Base-by-base conservation (phyloP, 2,797 vertebrate species). In the Danio jaintianensis region DNA sequence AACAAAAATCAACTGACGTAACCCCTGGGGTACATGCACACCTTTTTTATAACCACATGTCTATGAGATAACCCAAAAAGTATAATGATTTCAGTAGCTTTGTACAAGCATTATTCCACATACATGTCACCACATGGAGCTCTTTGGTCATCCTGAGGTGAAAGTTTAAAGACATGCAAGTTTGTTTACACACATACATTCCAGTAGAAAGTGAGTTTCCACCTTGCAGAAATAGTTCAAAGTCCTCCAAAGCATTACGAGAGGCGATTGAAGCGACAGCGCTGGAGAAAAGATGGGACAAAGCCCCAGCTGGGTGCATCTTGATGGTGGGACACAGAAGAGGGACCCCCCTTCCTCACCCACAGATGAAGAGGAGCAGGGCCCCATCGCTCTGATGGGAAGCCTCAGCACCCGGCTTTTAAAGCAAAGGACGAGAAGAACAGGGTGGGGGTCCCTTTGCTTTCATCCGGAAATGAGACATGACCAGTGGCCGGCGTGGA, bases 261-360 rank as follows among this genome's bases (percentile, higher is more conserved):
- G 55, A 59, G 11, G 48, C 5, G 6, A 59, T 78, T 78, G 66
- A 78, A 78, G n/a, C 0, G 11, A 68, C 53, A 15, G 48, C 12
- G 0, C 50, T 45, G n/a, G 55, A 66, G 50, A 74, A 38, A 64
- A 80, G 38, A 66, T n/a, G 8, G 53, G 55, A 81, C 53, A 73
- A 64, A 80, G 38, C 11, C 48, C 16, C 50, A 0, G 63, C 20
- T 48, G 66, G 72, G 63, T 38, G 18, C 62, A 61, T 22, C 63
- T 85, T 68, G 81, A 73, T 81, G 83, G 82, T 61, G 82, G 50
- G 75, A 62, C 76, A 77, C 82, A 83, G 85, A 85, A 58, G 85
- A 81, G 45, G 6, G 70, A 67, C 71, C 79, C 70, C 70, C 82
- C 83, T 81, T 86, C 78, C 52, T 78, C 73, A 50, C 15, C 43